Percentiles rank a stretch among this genome's conserved stretches.
Evolutionary conservation across 2,113 vertebrate genomes (phyloP).

Genomic region (Marmota monax): DNA sequence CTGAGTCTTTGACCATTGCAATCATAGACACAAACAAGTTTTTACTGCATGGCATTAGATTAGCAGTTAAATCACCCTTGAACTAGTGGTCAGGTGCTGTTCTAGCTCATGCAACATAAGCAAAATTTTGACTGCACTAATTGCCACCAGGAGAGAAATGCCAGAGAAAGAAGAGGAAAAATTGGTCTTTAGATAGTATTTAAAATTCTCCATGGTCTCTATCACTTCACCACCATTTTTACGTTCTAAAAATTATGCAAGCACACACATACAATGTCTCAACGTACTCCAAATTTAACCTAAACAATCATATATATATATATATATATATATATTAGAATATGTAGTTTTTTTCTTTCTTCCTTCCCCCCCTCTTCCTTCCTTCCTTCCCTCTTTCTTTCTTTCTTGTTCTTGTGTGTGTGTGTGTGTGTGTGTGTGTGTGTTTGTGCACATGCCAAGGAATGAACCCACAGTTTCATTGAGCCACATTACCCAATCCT

Average conservation of each 20-base stretch:
- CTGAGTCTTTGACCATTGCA: not conserved
- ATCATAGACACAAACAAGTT: conserved; percentile 38
- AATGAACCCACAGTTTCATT: too few relatives aligned
- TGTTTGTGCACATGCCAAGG: too few relatives aligned
- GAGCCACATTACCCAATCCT: too few relatives aligned
- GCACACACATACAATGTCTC: not conserved
- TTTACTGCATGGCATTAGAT: not conserved
- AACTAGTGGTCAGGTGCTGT: not conserved
- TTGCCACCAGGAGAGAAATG: not conserved
- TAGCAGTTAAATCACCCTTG: conserved; percentile 30
- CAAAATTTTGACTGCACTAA: not conserved
- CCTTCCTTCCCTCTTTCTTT: too few relatives aligned
- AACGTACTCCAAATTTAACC: not conserved
- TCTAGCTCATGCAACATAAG: not conserved
- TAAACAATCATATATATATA: not conserved
- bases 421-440: too few relatives aligned
- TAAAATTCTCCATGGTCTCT: not conserved
- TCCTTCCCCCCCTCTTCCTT: too few relatives aligned
- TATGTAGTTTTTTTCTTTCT: not conserved
- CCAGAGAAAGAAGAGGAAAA: not conserved
- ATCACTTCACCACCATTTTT: not conserved
- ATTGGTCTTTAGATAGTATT: not conserved
- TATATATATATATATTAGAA: not conserved
- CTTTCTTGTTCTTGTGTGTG: too few relatives aligned
- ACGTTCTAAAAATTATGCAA: not conserved